Base-by-base conservation (phyloP, 2,888 invertebrate species). In the Diarsia brunnea region DNA sequence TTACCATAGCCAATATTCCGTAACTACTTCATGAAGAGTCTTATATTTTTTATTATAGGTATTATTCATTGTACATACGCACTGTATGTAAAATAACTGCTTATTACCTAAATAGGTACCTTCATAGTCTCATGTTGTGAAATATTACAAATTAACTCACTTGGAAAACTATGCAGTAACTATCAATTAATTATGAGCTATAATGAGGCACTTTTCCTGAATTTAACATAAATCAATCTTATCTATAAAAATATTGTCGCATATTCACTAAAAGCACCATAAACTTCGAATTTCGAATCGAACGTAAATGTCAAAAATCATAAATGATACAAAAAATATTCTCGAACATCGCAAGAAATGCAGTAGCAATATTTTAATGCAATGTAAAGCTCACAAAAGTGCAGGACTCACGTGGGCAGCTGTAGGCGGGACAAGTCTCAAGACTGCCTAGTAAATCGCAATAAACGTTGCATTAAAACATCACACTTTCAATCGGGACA, bases 391-490 rank as follows among this genome's bases (percentile, higher is more conserved):
- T 24, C 45, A 79, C 82, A 86, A 87, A 90, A 87, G 87, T 88
- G 89, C 85, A 80, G 79, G 84, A 75, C 72, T 71, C 81, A 85
- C 88, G 91, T 90, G 86, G 91, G 92, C 87, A 86, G 89, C 84
- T 58, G 94, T 93, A 91, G 94, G 94, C 92, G 93, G 87, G 85
- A 92, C 92, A 88, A 85, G 90, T 89, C 89, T 87, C 85, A 87
- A 88, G 90, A 87, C 90, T 86, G 78, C 78, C 64, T 89, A 92
- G 91, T 94, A 94, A 95, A 93, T 94, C 89, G 92, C 90, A 91
- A 93, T 93, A 93, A 94, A 91, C 88, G 90, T 91, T 87, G 88
- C 92, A 92, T 93, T 93, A 91, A 91, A 93, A 87, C 89, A 89
- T 90, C 89, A 91, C 89, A 87, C 86, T 88, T 90, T 89, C 89